Evolutionary conservation across 2,888 invertebrate genomes (phyloP).

Genomic region (Kuschelorhynchus macadamiae): DNA sequence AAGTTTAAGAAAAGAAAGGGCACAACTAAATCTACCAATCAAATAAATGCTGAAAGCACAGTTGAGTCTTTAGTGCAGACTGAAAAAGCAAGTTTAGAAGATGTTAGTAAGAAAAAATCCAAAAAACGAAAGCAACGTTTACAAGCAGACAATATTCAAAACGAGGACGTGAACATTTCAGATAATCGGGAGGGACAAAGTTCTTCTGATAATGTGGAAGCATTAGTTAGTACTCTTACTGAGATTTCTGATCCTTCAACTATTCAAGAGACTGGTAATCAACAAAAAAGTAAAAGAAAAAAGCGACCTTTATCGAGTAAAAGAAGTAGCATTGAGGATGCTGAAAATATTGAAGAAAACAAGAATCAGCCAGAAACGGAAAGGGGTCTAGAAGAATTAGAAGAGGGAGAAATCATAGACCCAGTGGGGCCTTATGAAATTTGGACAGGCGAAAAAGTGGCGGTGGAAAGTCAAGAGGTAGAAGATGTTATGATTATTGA

Average conservation of each 20-base stretch:
- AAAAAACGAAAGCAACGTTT: constrained; percentile 10
- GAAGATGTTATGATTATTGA: constrained; percentile 40
- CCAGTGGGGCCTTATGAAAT: not conserved
- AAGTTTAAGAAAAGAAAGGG: too few species aligned
- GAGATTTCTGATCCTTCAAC: constrained; percentile 18
- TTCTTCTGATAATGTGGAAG: too few species aligned
- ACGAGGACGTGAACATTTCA: not conserved
- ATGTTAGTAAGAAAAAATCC: not conserved
- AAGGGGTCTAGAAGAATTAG: not conserved
- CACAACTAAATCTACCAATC: too few species aligned
- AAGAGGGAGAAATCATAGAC: constrained; percentile 1
- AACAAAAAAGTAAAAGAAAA: constrained; percentile 29
- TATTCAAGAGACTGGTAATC: constrained; percentile 2
- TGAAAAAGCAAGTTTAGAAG: too few species aligned
- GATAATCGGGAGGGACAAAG: too few species aligned
- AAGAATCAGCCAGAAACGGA: constrained; percentile 7
- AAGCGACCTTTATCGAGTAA: constrained; percentile 9
- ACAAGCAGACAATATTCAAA: not conserved
- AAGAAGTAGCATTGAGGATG: constrained; percentile 20
- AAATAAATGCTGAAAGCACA: too few species aligned
- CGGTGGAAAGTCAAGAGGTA: constrained; percentile 15
- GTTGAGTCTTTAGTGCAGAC: too few species aligned
- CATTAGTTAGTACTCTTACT: constrained; percentile 2
- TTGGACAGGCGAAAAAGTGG: not conserved
- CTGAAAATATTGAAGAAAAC: constrained; percentile 3